Conservation (phyloP, 2,113 vertebrate species). For the Numenius arquata region DNA sequence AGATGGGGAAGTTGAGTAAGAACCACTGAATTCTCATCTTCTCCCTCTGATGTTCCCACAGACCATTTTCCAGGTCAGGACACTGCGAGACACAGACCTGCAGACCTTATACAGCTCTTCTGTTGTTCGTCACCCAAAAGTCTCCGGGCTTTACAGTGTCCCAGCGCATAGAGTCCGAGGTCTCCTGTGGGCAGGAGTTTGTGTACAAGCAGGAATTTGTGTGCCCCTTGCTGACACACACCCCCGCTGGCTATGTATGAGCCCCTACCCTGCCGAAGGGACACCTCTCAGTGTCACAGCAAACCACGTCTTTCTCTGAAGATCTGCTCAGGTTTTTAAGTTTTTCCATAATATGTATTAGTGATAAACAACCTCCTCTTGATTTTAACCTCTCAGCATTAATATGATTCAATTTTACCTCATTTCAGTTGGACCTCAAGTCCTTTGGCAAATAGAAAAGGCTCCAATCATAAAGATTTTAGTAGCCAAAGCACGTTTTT, state of each 20-base stretch:
- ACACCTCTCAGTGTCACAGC: not conserved
- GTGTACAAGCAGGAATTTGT: not conserved
- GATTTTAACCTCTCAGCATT: not conserved
- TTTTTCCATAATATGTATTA: not conserved
- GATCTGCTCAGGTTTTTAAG: not conserved
- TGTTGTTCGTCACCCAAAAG: rapidly evolving
- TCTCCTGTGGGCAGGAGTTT: not conserved
- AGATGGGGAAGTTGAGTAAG: not conserved
- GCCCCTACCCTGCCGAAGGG: rapidly evolving
- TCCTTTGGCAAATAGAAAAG: not conserved
- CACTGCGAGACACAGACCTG: rapidly evolving
- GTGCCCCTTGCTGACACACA: no score
- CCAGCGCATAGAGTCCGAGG: not conserved
- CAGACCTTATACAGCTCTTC: not conserved
- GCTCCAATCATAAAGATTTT: not conserved
- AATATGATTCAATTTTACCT: not conserved
- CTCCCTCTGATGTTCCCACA: not conserved
- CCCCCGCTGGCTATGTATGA: rapidly evolving
- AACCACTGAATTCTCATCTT: not conserved
- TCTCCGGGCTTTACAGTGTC: rapidly evolving
- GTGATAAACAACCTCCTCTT: not conserved
- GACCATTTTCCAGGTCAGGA: not conserved
- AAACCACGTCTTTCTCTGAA: not conserved
- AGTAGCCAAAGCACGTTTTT: not conserved
- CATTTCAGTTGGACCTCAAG: not conserved